phyloP scores from a whole-genome alignment of 2,888 invertebrate species.

The Axea sp. region DNA sequence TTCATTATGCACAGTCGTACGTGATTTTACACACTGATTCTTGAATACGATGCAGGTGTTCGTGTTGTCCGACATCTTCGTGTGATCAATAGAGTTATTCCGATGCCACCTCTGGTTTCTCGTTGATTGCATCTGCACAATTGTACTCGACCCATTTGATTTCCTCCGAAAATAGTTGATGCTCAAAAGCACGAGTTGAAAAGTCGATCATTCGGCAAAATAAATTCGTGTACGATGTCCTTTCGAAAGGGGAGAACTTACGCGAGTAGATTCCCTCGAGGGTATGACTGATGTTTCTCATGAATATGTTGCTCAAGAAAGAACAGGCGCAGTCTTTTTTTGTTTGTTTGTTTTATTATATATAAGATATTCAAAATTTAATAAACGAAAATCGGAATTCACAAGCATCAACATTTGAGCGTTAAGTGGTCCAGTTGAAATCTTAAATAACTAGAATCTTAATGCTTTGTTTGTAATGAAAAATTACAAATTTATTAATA shows the following conservation, averaged over 20 bases:
- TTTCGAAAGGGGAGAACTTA: too few relatives aligned
- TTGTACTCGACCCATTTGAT: conserved; percentile 39
- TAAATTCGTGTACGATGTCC: conserved; percentile 2
- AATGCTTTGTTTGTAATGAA: too few relatives aligned
- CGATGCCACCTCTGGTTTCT: conserved; percentile 40
- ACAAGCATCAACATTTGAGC: background rate
- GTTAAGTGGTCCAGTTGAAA: conserved; percentile 17
- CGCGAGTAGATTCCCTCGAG: conserved; percentile 1
- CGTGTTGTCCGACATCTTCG: conserved; percentile 33
- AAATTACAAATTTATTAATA: too few relatives aligned
- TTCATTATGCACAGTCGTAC: background rate
- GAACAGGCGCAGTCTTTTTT: background rate
- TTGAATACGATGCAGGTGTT: conserved; percentile 20
- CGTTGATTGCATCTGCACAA: conserved; percentile 47
- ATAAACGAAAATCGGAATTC: conserved; percentile 18
- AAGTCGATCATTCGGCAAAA: conserved; percentile 12
- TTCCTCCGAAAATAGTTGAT: conserved; percentile 35
- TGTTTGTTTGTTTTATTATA: too few relatives aligned
- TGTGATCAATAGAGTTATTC: conserved; percentile 56
- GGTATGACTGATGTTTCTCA: conserved; percentile 28
- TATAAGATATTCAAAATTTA: conserved; percentile 9
- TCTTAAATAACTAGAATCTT: too few relatives aligned
- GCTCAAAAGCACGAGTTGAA: conserved; percentile 6
- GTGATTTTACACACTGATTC: background rate
- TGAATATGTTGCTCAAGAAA: conserved; percentile 12